phyloP scores from a whole-genome alignment of 2,797 vertebrate genomes.

The Schizothorax lantsangensis region DNA sequence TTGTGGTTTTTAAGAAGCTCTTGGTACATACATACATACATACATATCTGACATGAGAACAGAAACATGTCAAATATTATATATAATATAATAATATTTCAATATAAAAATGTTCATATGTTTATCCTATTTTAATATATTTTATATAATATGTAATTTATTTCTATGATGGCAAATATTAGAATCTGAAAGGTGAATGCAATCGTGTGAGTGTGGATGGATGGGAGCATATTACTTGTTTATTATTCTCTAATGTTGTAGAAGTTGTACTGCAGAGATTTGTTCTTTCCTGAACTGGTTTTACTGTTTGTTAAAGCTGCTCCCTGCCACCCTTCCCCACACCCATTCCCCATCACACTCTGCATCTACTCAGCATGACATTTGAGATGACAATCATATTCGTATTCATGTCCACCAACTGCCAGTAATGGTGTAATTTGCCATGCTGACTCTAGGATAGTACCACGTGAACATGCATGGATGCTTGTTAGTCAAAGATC shows the following conservation, averaged over 20 bases:
- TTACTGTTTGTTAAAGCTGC: conserved; percentile 62
- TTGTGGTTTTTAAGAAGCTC: too few relatives aligned
- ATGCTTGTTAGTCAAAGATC: conserved; percentile 58
- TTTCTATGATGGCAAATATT: conserved; percentile 26
- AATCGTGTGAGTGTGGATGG: conserved; percentile 55
- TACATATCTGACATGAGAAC: too few relatives aligned
- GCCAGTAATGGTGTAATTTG: conserved; percentile 33
- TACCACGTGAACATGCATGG: conserved; percentile 65
- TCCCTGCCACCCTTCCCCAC: conserved; percentile 66
- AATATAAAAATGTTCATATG: too few relatives aligned
- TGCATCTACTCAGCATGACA: conserved; percentile 59
- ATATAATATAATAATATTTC: too few relatives aligned
- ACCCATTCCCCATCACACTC: conserved; percentile 58
- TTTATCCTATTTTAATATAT: too few relatives aligned
- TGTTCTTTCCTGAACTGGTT: conserved; percentile 58
- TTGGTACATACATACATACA: too few relatives aligned
- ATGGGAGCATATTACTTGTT: conserved; percentile 68
- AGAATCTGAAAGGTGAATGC: conserved; percentile 66
- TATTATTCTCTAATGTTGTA: conserved; percentile 35
- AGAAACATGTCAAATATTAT: too few relatives aligned
- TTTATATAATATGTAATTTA: too few relatives aligned
- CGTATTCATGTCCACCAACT: conserved; percentile 34
- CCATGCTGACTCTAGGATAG: conserved; percentile 39
- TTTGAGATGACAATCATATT: conserved; percentile 34
- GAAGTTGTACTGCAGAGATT: conserved; percentile 58